Conservation (phyloP, 2,888 invertebrate species). For the Tyria jacobaeae region DNA sequence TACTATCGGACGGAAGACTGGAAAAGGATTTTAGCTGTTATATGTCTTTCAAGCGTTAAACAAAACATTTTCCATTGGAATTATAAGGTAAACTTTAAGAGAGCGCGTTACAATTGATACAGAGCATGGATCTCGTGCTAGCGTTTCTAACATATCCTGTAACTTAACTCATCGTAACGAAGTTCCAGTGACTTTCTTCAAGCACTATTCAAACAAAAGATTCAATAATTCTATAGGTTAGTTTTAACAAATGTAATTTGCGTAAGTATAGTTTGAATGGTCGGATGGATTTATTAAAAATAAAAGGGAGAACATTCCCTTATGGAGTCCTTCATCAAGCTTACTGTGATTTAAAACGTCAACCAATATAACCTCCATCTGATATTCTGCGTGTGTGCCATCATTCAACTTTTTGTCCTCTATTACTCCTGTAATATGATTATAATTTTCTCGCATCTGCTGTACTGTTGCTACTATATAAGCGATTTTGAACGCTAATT, state of each 20-base stretch:
- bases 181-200: background rate
- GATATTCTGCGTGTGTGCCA: slow-evolving; percentile 70
- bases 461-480: slow-evolving; percentile 38
- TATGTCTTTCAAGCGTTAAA: background rate
- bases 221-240: background rate
- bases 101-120: too few species aligned
- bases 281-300: slow-evolving; percentile 30
- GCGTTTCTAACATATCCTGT: background rate
- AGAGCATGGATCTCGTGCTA: background rate
- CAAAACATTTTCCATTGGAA: background rate
- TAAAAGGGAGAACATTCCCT: slow-evolving; percentile 49
- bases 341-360: slow-evolving; percentile 61
- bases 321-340: slow-evolving; percentile 62
- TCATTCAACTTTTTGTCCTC: slow-evolving; percentile 76
- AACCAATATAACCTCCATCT: slow-evolving; percentile 59
- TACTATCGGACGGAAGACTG: background rate
- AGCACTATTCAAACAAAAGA: background rate
- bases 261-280: slow-evolving; percentile 38
- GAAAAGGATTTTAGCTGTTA: background rate
- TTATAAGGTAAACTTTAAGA: background rate
- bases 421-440: slow-evolving; percentile 77
- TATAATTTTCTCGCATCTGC: slow-evolving; percentile 72
- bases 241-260: slow-evolving; percentile 25
- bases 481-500: slow-evolving; percentile 49
- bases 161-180: background rate